These are phyloP conservation scores for Lerista edwardsae DNA, from an alignment of 2,797 vertebrate genomes.

Conservation along the genomic window DNA sequence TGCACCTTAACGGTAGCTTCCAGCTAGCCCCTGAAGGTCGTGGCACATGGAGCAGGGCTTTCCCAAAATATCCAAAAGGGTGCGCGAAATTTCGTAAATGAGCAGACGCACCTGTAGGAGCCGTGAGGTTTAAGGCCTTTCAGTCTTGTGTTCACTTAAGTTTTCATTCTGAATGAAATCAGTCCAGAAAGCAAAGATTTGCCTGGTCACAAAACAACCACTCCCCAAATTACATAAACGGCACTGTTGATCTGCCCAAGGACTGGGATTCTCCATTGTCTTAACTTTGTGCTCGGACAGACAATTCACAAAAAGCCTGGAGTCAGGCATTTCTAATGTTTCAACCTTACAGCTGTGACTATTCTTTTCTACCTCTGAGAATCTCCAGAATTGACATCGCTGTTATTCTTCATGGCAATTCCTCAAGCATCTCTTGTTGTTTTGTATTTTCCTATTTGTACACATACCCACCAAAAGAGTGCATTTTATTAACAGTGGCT, in stretches of 20 bases:
- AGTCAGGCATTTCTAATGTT: background rate
- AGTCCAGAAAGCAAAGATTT: background rate
- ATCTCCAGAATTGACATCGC: background rate
- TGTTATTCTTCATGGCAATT: conserved; percentile 31
- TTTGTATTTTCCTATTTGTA: background rate
- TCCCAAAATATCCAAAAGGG: background rate
- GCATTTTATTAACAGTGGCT: background rate
- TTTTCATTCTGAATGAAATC: background rate
- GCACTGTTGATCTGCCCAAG: background rate
- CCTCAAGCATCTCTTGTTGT: conserved; percentile 30
- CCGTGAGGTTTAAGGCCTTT: background rate
- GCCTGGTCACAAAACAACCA: no score
- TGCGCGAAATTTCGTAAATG: background rate
- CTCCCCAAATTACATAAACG: background rate
- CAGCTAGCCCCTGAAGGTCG: background rate
- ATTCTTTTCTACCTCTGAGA: conserved; percentile 8
- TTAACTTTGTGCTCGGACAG: background rate
- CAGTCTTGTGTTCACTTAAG: background rate
- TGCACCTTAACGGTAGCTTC: background rate
- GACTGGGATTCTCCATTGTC: background rate
- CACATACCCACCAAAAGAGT: background rate
- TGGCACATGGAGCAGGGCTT: background rate
- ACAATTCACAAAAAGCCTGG: conserved; percentile 7
- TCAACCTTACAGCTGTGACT: conserved; percentile 21
- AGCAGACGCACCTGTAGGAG: background rate